Evolutionary conservation across 2,113 vertebrate species (phyloP).

Genomic region (Syngnathoides biaculeatus): DNA sequence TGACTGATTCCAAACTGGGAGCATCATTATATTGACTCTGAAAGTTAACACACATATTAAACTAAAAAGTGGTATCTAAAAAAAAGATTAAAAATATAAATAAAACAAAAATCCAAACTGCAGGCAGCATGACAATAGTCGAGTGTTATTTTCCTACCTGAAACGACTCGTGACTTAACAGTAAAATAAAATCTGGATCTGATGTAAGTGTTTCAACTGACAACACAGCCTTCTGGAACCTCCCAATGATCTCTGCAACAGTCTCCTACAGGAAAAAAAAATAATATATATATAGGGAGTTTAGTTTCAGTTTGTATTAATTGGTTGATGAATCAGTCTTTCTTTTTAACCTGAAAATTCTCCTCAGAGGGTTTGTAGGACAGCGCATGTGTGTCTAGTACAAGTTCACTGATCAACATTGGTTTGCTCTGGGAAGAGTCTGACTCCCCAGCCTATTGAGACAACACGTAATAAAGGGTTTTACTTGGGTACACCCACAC

Average conservation of each 20-base stretch:
- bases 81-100: background rate
- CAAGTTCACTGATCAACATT: conserved; percentile 79
- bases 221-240: conserved; percentile 71
- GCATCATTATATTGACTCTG: conserved; percentile 67
- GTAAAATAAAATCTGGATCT: conserved; percentile 72
- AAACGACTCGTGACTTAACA: conserved; percentile 54
- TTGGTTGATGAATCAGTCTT: background rate
- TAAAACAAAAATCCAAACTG: background rate
- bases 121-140: background rate
- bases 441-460: conserved; percentile 27
- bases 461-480: conserved; percentile 11
- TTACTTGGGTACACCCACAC: background rate
- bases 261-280: conserved; percentile 57
- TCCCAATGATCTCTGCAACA: conserved; percentile 66
- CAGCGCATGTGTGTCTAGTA: conserved; percentile 72
- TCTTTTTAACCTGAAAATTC: conserved; percentile 72
- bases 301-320: background rate
- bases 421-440: conserved; percentile 55
- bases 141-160: conserved; percentile 50
- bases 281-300: background rate
- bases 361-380: conserved; percentile 77
- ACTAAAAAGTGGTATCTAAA: background rate
- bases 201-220: conserved; percentile 71
- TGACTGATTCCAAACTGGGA: conserved; percentile 69
- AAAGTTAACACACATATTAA: background rate